Evolutionary conservation across 1,140 invertebrate genomes (phyloP).

Genomic region (Pentalonia nigronervosa): DNA sequence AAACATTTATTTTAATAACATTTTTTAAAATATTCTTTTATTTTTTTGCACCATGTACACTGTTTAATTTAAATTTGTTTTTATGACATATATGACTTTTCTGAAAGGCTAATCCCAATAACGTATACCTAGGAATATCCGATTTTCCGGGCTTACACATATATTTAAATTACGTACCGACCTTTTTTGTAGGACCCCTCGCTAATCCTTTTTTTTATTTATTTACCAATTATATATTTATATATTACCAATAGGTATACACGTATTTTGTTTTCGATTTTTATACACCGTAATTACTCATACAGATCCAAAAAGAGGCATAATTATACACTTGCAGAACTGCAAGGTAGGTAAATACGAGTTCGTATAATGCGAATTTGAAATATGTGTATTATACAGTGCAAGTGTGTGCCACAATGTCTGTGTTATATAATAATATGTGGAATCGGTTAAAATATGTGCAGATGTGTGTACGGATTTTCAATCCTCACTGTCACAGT

Average conservation of each 20-base stretch:
- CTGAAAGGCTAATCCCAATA: slow-evolving; percentile 43
- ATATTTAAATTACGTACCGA: slow-evolving; percentile 24
- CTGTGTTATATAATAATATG: background rate
- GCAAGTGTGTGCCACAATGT: background rate
- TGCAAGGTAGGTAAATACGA: background rate
- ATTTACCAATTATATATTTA: background rate
- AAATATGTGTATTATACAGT: background rate
- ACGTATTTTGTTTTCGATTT: background rate
- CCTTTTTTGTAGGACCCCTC: background rate
- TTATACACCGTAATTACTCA: slow-evolving; percentile 20
- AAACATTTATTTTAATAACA: slow-evolving; percentile 12
- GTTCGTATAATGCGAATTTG: background rate
- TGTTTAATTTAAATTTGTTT: slow-evolving; percentile 31
- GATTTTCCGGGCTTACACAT: slow-evolving; percentile 17
- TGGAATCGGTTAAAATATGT: background rate
- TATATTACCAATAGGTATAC: background rate
- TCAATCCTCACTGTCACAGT: background rate
- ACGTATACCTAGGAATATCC: background rate
- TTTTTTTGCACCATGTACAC: background rate
- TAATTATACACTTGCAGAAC: background rate
- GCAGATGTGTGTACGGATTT: background rate
- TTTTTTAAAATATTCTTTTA: slow-evolving; percentile 24
- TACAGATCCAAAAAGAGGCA: background rate
- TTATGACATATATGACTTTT: slow-evolving; percentile 25
- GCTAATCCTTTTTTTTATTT: slow-evolving; percentile 42